Base-by-base conservation (phyloP, 2,888 invertebrate species). In the Schrankia costaestrigalis region DNA sequence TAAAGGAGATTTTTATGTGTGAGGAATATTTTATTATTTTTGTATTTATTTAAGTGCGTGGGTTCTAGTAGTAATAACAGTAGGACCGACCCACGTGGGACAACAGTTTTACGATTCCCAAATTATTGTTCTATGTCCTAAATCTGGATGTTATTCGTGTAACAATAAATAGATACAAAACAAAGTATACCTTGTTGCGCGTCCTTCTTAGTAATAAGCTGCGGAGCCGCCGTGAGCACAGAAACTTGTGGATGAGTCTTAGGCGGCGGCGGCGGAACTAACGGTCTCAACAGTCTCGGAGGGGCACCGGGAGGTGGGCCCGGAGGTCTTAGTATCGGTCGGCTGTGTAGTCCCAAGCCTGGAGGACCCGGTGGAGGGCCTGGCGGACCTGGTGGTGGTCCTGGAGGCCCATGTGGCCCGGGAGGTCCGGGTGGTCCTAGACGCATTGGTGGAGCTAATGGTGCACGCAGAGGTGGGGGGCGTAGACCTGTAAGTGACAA, bases 191-290 rank as follows among this genome's bases (percentile, higher is more conserved):
- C 84, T 64, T 84, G 92, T 25, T 90, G 89, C 1, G 90, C 90
- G 41, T 92, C 93, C 56, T 91, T 91, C 42, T 94, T 90, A 48
- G 92, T 91, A 60, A 95, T 93, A 15, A 95, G 90, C 65, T 95
- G 95, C 8, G 95, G 95, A 0, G 93, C 95, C 1, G 95, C 95
- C 6, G 93, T 92, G 11, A 96, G 83, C 14, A 95, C 95, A 52
- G 95, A 94, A 1, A 93, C 92, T 1, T 80, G 87, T 6, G 77
- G 69, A 42, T 63, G 42, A 6, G 51, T 51, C 29, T 72, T 74
- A 22, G 77, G 78, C 45, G 82, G 82, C 31, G 89, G 88, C 44
- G 91, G 91, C 9, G 92, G 91, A 26, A 84, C 86, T 23, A 91
- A 87, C 11, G 91, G 90, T 0, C 82, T 70, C 32, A 91, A 90